These are phyloP conservation scores for Phthorimaea operculella DNA, from an alignment of 1,140 invertebrate genomes.

Conservation along the genomic window DNA sequence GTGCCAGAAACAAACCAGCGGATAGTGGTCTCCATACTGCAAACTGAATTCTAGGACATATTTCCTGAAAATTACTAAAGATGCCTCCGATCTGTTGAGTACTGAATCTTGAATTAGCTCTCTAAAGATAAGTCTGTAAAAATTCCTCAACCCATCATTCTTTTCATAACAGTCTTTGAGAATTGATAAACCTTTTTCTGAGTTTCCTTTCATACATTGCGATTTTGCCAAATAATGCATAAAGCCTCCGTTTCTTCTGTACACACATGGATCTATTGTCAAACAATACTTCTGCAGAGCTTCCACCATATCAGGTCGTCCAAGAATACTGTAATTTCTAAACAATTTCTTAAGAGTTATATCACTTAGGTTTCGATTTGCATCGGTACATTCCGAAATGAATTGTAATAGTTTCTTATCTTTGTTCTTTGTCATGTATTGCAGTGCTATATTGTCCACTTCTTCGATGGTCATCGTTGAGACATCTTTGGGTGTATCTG, in stretches of 20 bases:
- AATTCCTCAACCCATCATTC: conserved; percentile 34
- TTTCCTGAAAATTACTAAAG: conserved; percentile 53
- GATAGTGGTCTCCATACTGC: conserved; percentile 44
- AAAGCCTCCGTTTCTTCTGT: conserved; percentile 49
- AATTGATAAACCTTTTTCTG: conserved; percentile 48
- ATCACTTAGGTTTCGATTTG: conserved; percentile 28
- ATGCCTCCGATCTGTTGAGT: conserved; percentile 52
- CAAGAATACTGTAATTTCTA: conserved; percentile 35
- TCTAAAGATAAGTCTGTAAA: conserved; percentile 51
- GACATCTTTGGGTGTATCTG: conserved; percentile 22
- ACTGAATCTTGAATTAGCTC: conserved; percentile 56
- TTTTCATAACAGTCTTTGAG: conserved; percentile 40
- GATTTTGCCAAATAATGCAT: conserved; percentile 53
- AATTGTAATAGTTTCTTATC: conserved; percentile 31
- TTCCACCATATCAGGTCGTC: conserved; percentile 35
- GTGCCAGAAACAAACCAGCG: conserved; percentile 55
- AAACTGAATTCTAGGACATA: conserved; percentile 51
- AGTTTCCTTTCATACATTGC: conserved; percentile 55
- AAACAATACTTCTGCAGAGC: conserved; percentile 38
- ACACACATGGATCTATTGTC: conserved; percentile 30
- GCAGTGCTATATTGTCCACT: conserved; percentile 27
- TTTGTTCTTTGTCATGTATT: conserved; percentile 35
- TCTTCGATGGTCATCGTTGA: conserved; percentile 28
- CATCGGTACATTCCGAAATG: conserved; percentile 32
- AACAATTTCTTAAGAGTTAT: conserved; percentile 41